Evolutionary conservation across 2,797 vertebrate genomes (phyloP).

Genomic region (Choloepus didactylus): DNA sequence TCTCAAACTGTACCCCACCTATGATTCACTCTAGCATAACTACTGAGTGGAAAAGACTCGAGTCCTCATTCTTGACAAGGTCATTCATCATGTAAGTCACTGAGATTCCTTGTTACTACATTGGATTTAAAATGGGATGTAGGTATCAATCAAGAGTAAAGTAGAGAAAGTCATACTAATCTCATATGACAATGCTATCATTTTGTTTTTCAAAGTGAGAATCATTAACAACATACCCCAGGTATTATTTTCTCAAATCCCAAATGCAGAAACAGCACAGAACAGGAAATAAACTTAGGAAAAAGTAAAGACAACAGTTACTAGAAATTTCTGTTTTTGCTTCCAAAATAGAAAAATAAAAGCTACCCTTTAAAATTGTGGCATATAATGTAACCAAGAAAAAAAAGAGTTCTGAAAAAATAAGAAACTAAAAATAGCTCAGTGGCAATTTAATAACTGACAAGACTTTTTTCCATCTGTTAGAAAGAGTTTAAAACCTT

Average conservation of each 20-base stretch:
- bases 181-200: not conserved
- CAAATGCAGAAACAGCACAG: not conserved
- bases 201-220: not conserved
- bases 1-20: not conserved
- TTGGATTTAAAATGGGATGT: constrained; percentile 7
- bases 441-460: constrained; percentile 86
- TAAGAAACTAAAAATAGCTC: constrained; percentile 86
- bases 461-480: constrained; percentile 85
- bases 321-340: constrained; percentile 71
- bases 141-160: not conserved
- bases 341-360: constrained; percentile 83
- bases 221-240: not conserved
- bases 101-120: not conserved
- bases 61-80: not conserved
- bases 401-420: constrained; percentile 76
- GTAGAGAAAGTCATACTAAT: not conserved
- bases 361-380: constrained; percentile 81
- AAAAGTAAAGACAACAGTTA: constrained; percentile 65
- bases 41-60: not conserved
- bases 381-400: constrained; percentile 82
- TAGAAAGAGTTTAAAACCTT: constrained; percentile 84
- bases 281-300: constrained; percentile 55
- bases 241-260: not conserved
- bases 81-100: not conserved
- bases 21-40: too few relatives aligned